Percentiles rank a stretch among this genome's conserved stretches.
Conservation (phyloP, 2,797 vertebrate species). For the Etheostoma nigrum region DNA sequence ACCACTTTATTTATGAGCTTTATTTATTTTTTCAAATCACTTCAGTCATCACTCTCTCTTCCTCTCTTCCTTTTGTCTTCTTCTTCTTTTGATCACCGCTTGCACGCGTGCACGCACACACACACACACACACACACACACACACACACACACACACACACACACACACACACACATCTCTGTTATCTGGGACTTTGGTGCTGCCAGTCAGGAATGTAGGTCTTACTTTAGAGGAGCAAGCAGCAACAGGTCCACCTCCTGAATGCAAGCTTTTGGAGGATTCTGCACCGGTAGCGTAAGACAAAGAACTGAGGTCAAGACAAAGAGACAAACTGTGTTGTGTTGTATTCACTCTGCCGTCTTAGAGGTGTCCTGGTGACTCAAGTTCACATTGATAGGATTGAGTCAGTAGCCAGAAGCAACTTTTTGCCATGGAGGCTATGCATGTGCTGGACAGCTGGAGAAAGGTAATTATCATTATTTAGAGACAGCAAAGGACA, state of each 20-base stretch:
- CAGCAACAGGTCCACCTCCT: conserved; percentile 80
- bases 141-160: too few species aligned
- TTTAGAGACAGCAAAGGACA: not conserved
- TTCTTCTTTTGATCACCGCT: conserved; percentile 40
- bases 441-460: conserved; percentile 71
- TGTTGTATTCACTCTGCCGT: not conserved
- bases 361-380: conserved; percentile 17
- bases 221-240: conserved; percentile 78
- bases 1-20: conserved; percentile 17
- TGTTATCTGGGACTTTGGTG: conserved; percentile 69
- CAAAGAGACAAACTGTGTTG: conserved; percentile 39
- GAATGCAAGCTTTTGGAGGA: conserved; percentile 51
- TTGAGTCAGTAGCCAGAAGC: conserved; percentile 20
- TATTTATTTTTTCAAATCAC: conserved; percentile 12
- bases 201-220: conserved; percentile 82
- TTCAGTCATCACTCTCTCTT: conserved; percentile 51
- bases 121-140: conserved; percentile 25
- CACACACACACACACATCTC: conserved; percentile 23
- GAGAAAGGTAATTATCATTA: conserved; percentile 70
- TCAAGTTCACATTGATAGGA: conserved; percentile 44
- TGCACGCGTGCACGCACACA: conserved; percentile 16
- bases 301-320: conserved; percentile 56
- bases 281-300: conserved; percentile 12
- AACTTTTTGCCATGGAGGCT: conserved; percentile 64
- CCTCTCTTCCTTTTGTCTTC: conserved; percentile 19